Conservation (phyloP, 1,140 invertebrate genomes). For the Dendrolimus punctatus region DNA sequence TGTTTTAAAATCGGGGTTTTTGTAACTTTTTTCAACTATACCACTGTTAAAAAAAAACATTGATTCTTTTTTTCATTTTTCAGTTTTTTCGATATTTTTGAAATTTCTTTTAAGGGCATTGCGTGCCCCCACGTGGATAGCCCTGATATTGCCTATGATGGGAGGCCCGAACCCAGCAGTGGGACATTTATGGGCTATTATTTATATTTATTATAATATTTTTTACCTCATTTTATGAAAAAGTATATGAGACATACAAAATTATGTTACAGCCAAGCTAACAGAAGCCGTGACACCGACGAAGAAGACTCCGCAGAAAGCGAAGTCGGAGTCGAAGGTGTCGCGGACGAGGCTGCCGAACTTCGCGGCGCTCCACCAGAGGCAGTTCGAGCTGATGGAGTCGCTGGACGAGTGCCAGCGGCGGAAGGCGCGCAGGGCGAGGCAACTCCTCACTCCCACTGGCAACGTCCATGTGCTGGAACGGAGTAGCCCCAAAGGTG, state of each 20-base stretch:
- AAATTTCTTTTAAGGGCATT: no score
- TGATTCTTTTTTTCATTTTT: no score
- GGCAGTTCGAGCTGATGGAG: constrained; percentile 76
- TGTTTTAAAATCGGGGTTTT: no score
- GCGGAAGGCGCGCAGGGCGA: constrained; percentile 68
- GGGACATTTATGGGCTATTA: no score
- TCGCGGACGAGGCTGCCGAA: constrained; percentile 73
- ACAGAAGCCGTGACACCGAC: constrained; percentile 29
- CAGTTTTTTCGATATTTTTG: no score
- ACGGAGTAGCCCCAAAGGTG: constrained; percentile 33
- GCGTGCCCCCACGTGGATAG: no score
- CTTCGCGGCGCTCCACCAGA: constrained; percentile 76
- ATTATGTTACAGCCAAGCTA: constrained; percentile 29
- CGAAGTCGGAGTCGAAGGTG: constrained; percentile 17
- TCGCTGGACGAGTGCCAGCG: constrained; percentile 74
- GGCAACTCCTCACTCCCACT: constrained; percentile 45
- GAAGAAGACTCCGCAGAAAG: constrained; percentile 29
- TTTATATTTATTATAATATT: no score
- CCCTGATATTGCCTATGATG: no score
- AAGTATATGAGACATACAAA: neutral
- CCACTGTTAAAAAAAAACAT: no score
- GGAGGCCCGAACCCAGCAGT: no score
- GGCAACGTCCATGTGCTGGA: constrained; percentile 18
- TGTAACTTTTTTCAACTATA: no score
- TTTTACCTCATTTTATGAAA: no score